Evolutionary conservation across 2,888 invertebrate genomes (phyloP), one percentile per base, ranked within the genome.

Genomic region (Epirrhoe tristata): DNA sequence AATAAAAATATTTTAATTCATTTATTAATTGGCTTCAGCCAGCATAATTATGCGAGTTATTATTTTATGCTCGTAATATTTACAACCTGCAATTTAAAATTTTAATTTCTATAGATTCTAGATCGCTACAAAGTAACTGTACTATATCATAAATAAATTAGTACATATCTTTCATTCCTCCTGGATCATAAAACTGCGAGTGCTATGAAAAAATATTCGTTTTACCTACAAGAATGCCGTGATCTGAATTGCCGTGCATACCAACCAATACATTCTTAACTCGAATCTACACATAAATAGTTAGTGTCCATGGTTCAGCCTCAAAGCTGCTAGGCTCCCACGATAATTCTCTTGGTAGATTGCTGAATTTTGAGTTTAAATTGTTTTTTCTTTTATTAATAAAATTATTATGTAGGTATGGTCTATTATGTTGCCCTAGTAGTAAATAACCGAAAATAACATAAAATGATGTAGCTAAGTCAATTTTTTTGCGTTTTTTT

Each of bases 201-300:
- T 60, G 69, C 67, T 36, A 59, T 72, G 36, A 69, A 78, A 80
- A 82, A 78, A 69, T 71, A 74, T 73, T 74, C 54, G 36, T 64
- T 36, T 58, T 34, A 43, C 39, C 34, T 39, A 50, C 56, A 52
- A 60, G 53, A 74, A 75, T 67, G 63, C 31, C 50, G 70, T 73
- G 77, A 80, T 78, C 82, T 82, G 77, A 78, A 82, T 77, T 77
- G 68, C 75, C 77, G 73, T 74, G 76, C 73, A 78, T 66, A 58
- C 59, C 77, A 76, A 76, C 77, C 72, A 71, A 77, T 75, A 73
- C 76, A 82, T 85, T 84, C 82, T 82, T 75, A 77, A 79, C 77
- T 74, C 70, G 69, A 74, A 76, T 76, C 77, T 72, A 81, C 79
- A 82, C 84, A 85, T 84, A 83, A 80, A 81, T 80, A 81, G 81